Evolutionary conservation across 2,113 vertebrate species (phyloP), one percentile per base, ranked within the genome.

Genomic region (Myotis yumanensis): DNA sequence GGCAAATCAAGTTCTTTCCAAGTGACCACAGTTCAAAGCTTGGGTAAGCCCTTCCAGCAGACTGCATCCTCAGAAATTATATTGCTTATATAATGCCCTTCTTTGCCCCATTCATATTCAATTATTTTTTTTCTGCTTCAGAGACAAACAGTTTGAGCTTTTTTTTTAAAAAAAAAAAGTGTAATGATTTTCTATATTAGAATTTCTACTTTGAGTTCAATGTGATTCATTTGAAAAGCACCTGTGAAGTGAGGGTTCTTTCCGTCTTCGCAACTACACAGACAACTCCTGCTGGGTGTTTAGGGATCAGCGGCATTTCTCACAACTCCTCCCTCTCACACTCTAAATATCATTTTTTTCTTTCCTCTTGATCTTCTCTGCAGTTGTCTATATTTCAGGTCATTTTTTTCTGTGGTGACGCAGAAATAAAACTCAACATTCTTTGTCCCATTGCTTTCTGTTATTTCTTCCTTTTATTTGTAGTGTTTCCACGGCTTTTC

Each of bases 391-490:
- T 14, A 59, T 75, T 88, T 96, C 28, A 25, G 30, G n/a, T 84
- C 71, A 12, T 40, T 62, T 71, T 30, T 69, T 57, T 54, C 80
- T 46, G 28, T 35, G 48, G n/a, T 54, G 32, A 68, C 57, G 52
- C 57, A 35, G 69, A 90, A 95, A 86, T 86, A 82, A 90, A 93
- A 91, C 72, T 51, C 28, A 37, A 32, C 48, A 32, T 23, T 66
- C 23, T 52, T 85, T 52, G 30, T 37, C 18, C 43, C 15, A 20
- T 12, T 32, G 75, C 28, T 52, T 32, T 15, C 77, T 35, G 11
- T 32, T 23, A 9, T 86, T 81, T 16, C 62, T 68, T 75, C 69
- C 77, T 86, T 73, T 71, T n/a, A 54, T 3, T 3, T 6, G 12
- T 18, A 11, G 6, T 12, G n/a, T 43, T 90, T 62, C 52, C 23